These are phyloP conservation scores for Hemicrepidius hirtus DNA, from an alignment of 2,888 invertebrate species.

Conservation along the genomic window DNA sequence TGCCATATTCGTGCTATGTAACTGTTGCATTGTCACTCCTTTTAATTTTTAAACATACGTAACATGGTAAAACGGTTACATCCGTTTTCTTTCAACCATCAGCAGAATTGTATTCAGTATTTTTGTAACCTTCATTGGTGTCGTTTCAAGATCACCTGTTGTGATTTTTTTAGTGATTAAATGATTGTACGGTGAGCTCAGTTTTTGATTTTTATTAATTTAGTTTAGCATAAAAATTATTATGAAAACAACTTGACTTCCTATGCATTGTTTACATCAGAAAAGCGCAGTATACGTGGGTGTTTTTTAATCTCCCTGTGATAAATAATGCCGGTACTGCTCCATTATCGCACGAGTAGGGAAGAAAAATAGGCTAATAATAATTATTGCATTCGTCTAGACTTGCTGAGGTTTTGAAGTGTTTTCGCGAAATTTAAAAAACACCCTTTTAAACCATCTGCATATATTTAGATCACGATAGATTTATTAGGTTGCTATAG, in stretches of 20 bases:
- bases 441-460: neutral
- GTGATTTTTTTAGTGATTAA: neutral
- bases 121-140: conserved; percentile 20
- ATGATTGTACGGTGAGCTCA: conserved; percentile 16
- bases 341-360: neutral
- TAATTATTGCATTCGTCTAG: conserved; percentile 19
- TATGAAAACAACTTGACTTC: conserved; percentile 2
- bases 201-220: neutral
- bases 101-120: conserved; percentile 29
- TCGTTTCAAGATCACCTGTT: neutral
- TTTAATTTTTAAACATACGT: neutral
- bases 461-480: neutral
- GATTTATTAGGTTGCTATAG: neutral
- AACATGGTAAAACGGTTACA: conserved; percentile 27
- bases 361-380: conserved; percentile 20
- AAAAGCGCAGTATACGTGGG: conserved; percentile 37
- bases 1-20: neutral
- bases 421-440: neutral
- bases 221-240: neutral
- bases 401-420: neutral
- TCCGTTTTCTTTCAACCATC: conserved; percentile 30
- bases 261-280: conserved; percentile 37
- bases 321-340: conserved; percentile 28
- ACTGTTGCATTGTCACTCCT: conserved; percentile 2
- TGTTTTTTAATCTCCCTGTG: conserved; percentile 41